Evolutionary conservation across 2,113 vertebrate species (phyloP), one percentile per base, ranked within the genome.

Genomic region (Anguilla japonica): DNA sequence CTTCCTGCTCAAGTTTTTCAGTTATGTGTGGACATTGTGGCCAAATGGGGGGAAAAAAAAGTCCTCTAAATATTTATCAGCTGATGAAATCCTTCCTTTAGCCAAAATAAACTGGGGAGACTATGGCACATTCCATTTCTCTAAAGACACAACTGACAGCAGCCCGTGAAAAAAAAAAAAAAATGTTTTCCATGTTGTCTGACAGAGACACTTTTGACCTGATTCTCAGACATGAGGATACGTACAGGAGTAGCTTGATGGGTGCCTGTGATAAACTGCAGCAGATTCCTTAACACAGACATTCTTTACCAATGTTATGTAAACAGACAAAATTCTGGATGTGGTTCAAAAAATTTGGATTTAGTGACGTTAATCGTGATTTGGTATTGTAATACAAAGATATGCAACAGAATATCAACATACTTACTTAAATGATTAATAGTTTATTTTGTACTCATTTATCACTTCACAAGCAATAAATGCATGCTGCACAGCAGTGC

Each of bases 11-110:
- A n/a, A 29, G 81, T 60, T 85, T 88, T 89, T 81, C 78, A 56
- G 46, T 84, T 86, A 87, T 83, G 67, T 88, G 91, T 88, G 81
- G 79, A 89, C 89, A 88, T 79, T 87, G 79, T 20, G 53, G 87
- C 87, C 84, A 91, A 91, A 90, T 90, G 90, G 34, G 34, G 34
- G 34, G 34, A 91, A 92, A 91, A 85, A 90, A 60, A 43, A 90
- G 80, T 87, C 39, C 57, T 88, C 86, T 87, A 87, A 92, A 92
- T 91, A 91, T 89, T 91, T 88, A 92, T 88, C 71, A 50, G 81
- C 87, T 57, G 9, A 88, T 89, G 84, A 88, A 89, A 90, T 88
- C 79, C 81, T 78, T 50, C 39, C 84, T 84, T 60, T 84, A 81
- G 87, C 89, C 89, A 93, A 91, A 90, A 79, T 83, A 91, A 93